Percentiles rank a stretch among this genome's conserved stretches.
phyloP scores from a whole-genome alignment of 2,888 invertebrate species.

The Plusia festucae region DNA sequence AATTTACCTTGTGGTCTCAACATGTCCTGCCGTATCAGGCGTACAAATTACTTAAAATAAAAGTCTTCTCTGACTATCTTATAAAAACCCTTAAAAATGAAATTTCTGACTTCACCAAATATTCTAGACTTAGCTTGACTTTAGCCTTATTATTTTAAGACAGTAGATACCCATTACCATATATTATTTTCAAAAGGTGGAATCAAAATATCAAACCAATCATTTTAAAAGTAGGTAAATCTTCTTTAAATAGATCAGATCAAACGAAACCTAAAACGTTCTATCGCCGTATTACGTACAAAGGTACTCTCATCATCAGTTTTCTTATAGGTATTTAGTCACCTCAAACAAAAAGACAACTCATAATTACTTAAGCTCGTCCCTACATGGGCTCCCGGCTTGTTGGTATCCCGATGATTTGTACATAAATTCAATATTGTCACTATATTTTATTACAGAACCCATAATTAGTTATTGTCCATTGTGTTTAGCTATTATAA shows the following conservation, averaged over 20 bases:
- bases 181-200: no score
- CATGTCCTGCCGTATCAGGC: no score
- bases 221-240: neutral
- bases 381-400: conserved; percentile 67
- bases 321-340: conserved; percentile 63
- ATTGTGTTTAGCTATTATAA: conserved; percentile 64
- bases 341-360: conserved; percentile 69
- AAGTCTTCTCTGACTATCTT: no score
- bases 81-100: no score
- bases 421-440: conserved; percentile 74
- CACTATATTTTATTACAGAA: conserved; percentile 66
- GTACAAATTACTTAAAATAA: no score
- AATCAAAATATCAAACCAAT: neutral
- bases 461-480: conserved; percentile 70
- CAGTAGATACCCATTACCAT: no score
- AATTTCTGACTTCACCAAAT: no score
- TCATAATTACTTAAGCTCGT: conserved; percentile 71
- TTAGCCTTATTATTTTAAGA: no score
- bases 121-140: no score
- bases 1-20: no score
- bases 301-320: conserved; percentile 38
- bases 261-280: conserved; percentile 34
- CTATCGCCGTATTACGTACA: conserved; percentile 39
- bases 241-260: neutral
- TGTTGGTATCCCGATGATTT: conserved; percentile 79